These are phyloP conservation scores for Alectoris magna DNA, from an alignment of 2,797 vertebrate species.

Conservation along the genomic window DNA sequence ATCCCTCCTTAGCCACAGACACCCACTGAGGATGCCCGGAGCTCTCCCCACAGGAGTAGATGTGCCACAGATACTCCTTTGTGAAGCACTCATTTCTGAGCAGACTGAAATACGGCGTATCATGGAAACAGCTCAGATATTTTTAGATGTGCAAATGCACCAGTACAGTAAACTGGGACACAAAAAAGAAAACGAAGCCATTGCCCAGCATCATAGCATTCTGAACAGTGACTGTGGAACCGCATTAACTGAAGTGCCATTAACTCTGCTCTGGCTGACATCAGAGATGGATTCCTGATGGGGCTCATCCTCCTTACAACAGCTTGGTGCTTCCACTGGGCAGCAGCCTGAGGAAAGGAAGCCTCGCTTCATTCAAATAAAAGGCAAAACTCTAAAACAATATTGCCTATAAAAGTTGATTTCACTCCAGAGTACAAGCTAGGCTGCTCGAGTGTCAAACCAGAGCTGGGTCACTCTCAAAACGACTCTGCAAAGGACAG, in stretches of 20 bases:
- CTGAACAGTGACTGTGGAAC: background rate
- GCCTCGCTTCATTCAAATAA: background rate
- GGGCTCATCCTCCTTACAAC: background rate
- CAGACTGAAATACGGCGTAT: background rate
- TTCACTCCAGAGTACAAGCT: conserved; percentile 53
- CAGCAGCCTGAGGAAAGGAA: background rate
- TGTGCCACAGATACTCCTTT: background rate
- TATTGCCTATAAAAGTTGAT: conserved; percentile 45
- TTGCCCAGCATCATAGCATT: background rate
- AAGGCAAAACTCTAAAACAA: conserved; percentile 22
- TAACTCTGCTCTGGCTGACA: background rate
- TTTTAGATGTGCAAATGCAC: conserved; percentile 46
- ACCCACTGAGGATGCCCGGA: background rate
- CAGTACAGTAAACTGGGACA: conserved; percentile 6
- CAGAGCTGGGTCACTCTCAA: background rate
- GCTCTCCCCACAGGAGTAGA: background rate
- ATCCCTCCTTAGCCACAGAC: background rate
- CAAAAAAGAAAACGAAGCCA: background rate
- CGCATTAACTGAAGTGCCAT: background rate
- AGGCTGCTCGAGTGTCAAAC: background rate
- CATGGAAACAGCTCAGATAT: conserved; percentile 18
- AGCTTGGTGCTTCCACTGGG: background rate
- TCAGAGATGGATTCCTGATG: background rate
- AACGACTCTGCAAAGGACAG: background rate
- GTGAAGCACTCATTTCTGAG: background rate